Evolutionary conservation across 1,140 invertebrate genomes (phyloP).

Genomic region (Apis cerana): DNA sequence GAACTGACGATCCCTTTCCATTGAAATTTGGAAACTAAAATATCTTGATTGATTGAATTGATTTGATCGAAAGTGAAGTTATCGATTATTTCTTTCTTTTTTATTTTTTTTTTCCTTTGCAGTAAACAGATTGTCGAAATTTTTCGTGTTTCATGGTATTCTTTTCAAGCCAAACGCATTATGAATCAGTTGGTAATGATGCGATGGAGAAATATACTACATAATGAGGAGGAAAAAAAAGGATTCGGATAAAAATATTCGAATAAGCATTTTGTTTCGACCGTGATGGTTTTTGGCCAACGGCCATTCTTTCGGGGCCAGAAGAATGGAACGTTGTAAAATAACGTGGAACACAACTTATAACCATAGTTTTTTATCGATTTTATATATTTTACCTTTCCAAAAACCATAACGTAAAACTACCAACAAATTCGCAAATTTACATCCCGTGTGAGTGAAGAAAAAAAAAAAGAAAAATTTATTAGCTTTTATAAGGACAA

Average conservation of each 20-base stretch:
- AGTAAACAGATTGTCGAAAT: too few species aligned
- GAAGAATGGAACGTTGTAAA: background rate
- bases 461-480: too few species aligned
- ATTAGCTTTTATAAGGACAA: too few species aligned
- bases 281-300: slow-evolving; percentile 15
- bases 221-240: background rate
- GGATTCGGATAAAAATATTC: slow-evolving; percentile 18
- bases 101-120: too few species aligned
- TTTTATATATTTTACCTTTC: background rate
- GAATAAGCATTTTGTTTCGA: slow-evolving; percentile 12
- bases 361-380: background rate
- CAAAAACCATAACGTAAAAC: too few species aligned
- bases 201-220: slow-evolving; percentile 1
- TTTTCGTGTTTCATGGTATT: too few species aligned
- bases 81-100: too few species aligned
- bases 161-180: slow-evolving; percentile 14
- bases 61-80: background rate
- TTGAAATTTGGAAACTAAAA: background rate
- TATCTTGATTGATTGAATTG: background rate
- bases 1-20: background rate
- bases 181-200: slow-evolving; percentile 24
- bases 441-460: too few species aligned
- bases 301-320: slow-evolving; percentile 15
- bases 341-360: background rate
- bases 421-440: too few species aligned